Percentiles rank a stretch among this genome's conserved stretches.
phyloP scores from a whole-genome alignment of 1,140 invertebrate genomes.

The Nymphalis io region DNA sequence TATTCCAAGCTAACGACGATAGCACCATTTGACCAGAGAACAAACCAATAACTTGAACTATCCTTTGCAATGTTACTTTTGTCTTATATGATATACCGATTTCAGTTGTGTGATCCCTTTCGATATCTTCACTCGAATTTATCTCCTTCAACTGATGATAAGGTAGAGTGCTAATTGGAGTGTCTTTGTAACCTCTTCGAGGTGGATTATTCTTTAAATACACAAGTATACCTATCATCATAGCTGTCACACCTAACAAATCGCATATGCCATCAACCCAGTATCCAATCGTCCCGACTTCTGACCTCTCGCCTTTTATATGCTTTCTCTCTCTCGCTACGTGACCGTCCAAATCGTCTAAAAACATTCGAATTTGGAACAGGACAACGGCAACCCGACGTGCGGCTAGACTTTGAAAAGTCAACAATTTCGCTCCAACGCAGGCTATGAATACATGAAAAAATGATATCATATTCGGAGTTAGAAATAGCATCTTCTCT shows the following conservation, averaged over 20 bases:
- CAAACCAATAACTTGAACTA: slow-evolving; percentile 84
- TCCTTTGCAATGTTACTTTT: slow-evolving; percentile 83
- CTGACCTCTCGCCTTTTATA: slow-evolving; percentile 86
- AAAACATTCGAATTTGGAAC: slow-evolving; percentile 88
- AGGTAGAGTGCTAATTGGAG: slow-evolving; percentile 73
- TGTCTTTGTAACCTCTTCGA: slow-evolving; percentile 84
- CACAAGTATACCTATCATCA: slow-evolving; percentile 84
- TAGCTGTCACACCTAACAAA: slow-evolving; percentile 85
- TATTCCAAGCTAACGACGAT: slow-evolving; percentile 89
- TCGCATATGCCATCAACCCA: slow-evolving; percentile 89
- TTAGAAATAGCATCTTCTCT: slow-evolving; percentile 83
- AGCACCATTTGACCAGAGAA: slow-evolving; percentile 86
- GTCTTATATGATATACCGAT: slow-evolving; percentile 83
- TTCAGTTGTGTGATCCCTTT: slow-evolving; percentile 79
- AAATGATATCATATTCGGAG: slow-evolving; percentile 89
- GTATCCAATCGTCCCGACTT: slow-evolving; percentile 86
- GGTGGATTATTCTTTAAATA: slow-evolving; percentile 86
- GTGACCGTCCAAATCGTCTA: slow-evolving; percentile 90
- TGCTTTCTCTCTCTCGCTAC: slow-evolving; percentile 86
- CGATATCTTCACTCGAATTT: slow-evolving; percentile 70
- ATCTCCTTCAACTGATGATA: slow-evolving; percentile 78
- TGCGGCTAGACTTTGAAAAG: slow-evolving; percentile 84
- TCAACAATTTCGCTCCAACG: slow-evolving; percentile 85
- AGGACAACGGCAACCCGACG: slow-evolving; percentile 86
- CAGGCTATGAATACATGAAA: slow-evolving; percentile 88